Conservation (phyloP, 2,797 vertebrate genomes). For the Sebastes hopkinsi region DNA sequence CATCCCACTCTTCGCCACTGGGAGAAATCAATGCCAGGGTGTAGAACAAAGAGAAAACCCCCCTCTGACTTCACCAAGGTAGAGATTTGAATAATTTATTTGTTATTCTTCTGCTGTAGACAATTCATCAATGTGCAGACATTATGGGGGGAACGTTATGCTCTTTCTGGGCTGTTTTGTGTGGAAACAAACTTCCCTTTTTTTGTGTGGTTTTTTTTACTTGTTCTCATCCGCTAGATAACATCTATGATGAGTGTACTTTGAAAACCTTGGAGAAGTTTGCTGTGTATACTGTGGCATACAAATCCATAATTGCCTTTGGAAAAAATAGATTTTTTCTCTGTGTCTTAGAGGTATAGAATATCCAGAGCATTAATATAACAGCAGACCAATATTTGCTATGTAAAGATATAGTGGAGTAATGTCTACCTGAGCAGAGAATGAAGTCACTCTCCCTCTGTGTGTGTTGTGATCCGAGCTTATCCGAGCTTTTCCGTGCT, state of each 20-base stretch:
- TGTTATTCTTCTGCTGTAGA: constrained; percentile 45
- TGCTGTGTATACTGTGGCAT: not conserved
- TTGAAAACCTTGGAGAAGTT: constrained; percentile 9
- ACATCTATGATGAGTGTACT: not conserved
- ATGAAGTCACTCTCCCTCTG: no score
- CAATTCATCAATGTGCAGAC: constrained; percentile 40
- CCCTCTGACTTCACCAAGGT: constrained; percentile 50
- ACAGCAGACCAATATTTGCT: no score
- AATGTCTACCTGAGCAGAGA: no score
- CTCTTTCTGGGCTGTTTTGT: not conserved
- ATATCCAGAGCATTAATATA: no score
- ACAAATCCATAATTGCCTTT: constrained; percentile 21
- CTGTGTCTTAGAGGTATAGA: not conserved
- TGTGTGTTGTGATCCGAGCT: no score
- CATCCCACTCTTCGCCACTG: constrained; percentile 49
- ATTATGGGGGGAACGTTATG: not conserved
- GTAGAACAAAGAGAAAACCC: constrained; percentile 61
- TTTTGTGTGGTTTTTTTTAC: not conserved
- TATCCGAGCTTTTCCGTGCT: no score
- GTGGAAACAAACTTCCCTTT: not conserved
- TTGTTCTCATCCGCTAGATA: not conserved
- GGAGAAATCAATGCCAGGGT: constrained; percentile 71
- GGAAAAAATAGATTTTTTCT: not conserved
- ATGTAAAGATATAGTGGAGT: no score
- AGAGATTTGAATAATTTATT: constrained; percentile 72